phyloP scores from a whole-genome alignment of 2,888 invertebrate species.

The Rhamnusium bicolor region DNA sequence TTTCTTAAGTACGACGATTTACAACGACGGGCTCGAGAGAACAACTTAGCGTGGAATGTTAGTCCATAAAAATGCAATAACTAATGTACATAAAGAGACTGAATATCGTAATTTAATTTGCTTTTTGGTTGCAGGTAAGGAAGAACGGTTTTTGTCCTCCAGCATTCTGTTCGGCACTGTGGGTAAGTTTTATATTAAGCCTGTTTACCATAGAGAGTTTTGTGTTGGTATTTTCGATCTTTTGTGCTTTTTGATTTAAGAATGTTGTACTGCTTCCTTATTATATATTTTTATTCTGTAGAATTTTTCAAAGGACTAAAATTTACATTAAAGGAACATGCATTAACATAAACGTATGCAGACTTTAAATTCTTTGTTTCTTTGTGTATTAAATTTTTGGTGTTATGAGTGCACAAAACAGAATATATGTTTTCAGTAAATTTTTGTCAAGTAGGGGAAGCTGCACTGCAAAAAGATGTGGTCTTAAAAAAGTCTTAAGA shows the following conservation, averaged over 20 bases:
- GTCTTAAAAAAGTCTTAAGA: too few relatives aligned
- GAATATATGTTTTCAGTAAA: background rate
- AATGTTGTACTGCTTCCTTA: conserved; percentile 46
- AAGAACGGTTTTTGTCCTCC: conserved; percentile 23
- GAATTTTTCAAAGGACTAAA: conserved; percentile 48
- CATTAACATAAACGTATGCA: conserved; percentile 42
- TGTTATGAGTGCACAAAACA: background rate
- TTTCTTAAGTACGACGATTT: conserved; percentile 61
- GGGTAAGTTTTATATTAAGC: conserved; percentile 40
- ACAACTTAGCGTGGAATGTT: conserved; percentile 59
- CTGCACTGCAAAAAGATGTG: too few relatives aligned
- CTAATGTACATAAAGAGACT: conserved; percentile 54
- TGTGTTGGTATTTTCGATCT: conserved; percentile 40
- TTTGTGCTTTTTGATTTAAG: conserved; percentile 37
- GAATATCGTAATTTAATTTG: conserved; percentile 40
- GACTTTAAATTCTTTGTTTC: conserved; percentile 34
- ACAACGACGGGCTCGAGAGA: conserved; percentile 55
- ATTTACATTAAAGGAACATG: conserved; percentile 42
- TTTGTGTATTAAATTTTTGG: conserved; percentile 3
- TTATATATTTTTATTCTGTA: conserved; percentile 46
- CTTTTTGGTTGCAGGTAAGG: conserved; percentile 42
- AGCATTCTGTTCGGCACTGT: conserved; percentile 21
- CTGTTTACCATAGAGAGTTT: conserved; percentile 15
- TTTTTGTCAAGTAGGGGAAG: too few relatives aligned
- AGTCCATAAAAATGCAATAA: conserved; percentile 65